Evolutionary conservation across 1,140 invertebrate species (phyloP).

Genomic region (Drosophila yakuba): DNA sequence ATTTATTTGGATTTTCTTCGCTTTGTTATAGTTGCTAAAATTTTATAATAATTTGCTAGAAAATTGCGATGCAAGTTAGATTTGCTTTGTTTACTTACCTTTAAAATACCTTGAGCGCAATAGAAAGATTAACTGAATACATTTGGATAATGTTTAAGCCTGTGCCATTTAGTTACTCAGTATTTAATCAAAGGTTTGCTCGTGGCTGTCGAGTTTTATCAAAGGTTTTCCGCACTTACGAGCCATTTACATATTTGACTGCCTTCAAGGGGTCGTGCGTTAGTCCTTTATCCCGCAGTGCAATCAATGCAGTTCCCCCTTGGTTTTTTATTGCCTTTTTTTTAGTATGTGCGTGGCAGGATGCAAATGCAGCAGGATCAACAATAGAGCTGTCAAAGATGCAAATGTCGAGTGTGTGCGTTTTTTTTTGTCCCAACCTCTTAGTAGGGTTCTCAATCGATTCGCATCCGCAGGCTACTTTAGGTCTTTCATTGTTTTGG

Average conservation of each 20-base stretch:
- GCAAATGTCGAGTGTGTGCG: constrained; percentile 57
- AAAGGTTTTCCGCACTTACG: constrained; percentile 4
- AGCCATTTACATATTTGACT: constrained; percentile 20
- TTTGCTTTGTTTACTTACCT: not conserved
- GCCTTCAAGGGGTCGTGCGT: constrained; percentile 18
- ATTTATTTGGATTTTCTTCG: constrained; percentile 12
- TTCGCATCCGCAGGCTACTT: constrained; percentile 47
- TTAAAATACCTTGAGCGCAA: not conserved
- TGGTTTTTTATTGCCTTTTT: constrained; percentile 44
- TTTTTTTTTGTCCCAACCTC: not conserved
- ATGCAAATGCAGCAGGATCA: constrained; percentile 47
- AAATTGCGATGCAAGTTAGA: not conserved
- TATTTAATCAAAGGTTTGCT: constrained; percentile 1
- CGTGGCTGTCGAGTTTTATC: not conserved
- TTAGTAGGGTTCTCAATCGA: constrained; percentile 40
- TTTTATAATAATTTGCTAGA: constrained; percentile 1
- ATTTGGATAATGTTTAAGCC: not conserved
- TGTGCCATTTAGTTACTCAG: not conserved
- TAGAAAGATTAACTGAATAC: not conserved
- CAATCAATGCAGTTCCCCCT: constrained; percentile 33
- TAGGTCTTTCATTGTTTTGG: constrained; percentile 36
- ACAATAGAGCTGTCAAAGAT: constrained; percentile 57
- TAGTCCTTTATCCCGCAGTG: constrained; percentile 14
- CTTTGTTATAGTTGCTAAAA: constrained; percentile 1
- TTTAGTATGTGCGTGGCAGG: constrained; percentile 57